Evolutionary conservation across 2,888 invertebrate species (phyloP).

Genomic region (Acrobasis suavella): DNA sequence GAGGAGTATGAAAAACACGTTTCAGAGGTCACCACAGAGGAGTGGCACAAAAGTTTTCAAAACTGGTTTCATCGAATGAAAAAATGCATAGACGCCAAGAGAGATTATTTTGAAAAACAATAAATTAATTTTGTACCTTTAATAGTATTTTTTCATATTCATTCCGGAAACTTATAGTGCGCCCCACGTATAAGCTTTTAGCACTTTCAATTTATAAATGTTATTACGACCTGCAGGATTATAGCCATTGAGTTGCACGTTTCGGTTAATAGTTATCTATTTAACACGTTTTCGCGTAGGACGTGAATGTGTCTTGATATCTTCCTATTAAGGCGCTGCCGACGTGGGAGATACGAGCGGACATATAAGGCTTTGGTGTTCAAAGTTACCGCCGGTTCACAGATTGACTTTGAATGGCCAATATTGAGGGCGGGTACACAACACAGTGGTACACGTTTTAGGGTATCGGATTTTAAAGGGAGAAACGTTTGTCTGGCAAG

Average conservation of each 20-base stretch:
- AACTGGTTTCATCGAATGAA: no score
- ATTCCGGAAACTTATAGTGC: no score
- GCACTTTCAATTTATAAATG: slow-evolving; percentile 14
- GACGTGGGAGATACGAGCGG: slow-evolving; percentile 43
- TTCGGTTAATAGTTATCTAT: slow-evolving; percentile 13
- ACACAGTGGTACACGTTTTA: slow-evolving; percentile 9
- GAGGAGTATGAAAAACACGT: no score
- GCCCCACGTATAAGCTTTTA: background rate
- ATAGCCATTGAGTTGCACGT: slow-evolving; percentile 15
- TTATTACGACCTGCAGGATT: slow-evolving; percentile 8
- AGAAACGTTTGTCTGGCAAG: background rate
- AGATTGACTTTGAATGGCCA: slow-evolving; percentile 60
- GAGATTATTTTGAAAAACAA: no score
- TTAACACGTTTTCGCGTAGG: slow-evolving; percentile 23
- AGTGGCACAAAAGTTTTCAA: no score
- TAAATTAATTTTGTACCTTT: no score
- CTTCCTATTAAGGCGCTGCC: slow-evolving; percentile 47
- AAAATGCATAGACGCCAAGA: no score
- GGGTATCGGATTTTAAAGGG: background rate
- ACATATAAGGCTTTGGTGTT: slow-evolving; percentile 57
- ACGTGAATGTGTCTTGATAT: slow-evolving; percentile 41
- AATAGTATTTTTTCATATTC: no score
- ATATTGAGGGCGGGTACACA: slow-evolving; percentile 45
- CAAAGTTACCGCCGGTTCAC: slow-evolving; percentile 50
- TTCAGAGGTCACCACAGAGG: no score